Conservation (phyloP, 2,888 invertebrate genomes). For the Lissonota sp. region DNA sequence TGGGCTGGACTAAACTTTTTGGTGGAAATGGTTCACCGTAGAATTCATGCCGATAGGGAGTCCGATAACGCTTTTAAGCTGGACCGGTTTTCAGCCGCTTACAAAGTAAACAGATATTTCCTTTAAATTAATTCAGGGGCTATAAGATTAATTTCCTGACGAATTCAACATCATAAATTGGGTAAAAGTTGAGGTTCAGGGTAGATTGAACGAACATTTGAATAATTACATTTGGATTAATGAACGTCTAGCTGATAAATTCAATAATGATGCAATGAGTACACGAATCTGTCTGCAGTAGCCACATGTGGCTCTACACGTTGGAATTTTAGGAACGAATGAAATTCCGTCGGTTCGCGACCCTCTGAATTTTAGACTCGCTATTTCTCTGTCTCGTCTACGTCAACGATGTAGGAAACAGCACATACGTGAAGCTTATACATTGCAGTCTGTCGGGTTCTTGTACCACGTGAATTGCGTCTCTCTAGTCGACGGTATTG, state of each 20-base stretch:
- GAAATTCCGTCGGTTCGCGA: constrained; percentile 35
- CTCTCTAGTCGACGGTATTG: constrained; percentile 41
- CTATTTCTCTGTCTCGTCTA: constrained; percentile 35
- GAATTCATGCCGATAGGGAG: no score
- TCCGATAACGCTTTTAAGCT: no score
- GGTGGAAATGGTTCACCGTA: no score
- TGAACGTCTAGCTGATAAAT: constrained; percentile 31
- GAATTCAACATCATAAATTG: no score
- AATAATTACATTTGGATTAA: background rate
- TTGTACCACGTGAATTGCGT: constrained; percentile 16
- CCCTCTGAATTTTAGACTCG: constrained; percentile 59
- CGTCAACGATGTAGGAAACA: constrained; percentile 57
- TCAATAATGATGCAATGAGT: constrained; percentile 1
- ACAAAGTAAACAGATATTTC: no score
- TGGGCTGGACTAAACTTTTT: no score
- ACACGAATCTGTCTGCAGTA: background rate
- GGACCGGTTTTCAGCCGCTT: no score
- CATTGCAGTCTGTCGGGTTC: constrained; percentile 31
- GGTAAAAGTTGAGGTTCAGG: no score
- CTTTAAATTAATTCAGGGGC: no score
- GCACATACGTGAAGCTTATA: constrained; percentile 28
- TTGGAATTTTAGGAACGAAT: constrained; percentile 20
- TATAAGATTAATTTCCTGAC: no score
- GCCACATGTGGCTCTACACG: constrained; percentile 1
- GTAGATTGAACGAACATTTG: no score